Evolutionary conservation across 2,888 invertebrate species (phyloP), one percentile per base, ranked within the genome.

Genomic region (Abrostola triplasia): DNA sequence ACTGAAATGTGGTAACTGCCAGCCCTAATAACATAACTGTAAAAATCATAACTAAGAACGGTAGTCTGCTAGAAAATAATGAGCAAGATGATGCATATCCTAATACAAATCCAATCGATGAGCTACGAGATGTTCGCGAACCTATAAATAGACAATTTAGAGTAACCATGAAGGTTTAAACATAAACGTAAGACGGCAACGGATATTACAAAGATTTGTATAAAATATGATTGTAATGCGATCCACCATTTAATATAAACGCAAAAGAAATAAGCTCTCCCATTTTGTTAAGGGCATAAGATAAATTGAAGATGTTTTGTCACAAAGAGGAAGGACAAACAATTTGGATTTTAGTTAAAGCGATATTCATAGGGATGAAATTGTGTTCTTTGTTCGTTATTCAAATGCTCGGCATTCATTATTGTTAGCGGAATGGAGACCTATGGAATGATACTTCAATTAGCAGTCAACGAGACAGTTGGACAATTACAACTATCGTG

Each of bases 271-370:
- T 74, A 80, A 68, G 64, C 63, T 47, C 53, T 48, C 50, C 53
- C 63, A 48, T 64, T 67, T 64, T 67, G 61, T 73, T 67, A 75
- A 65, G 35, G 51, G 41, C 38, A 62, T 58, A 69, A 61, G 59
- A 70, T 65, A 70, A 70, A 77, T 80, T 64, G 61, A 47, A 65
- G 53, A 70, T 59, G 42, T 70, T 66, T 54, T 70, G 61, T 70
- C 70, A 74, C 66, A 77, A 73, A 68, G 41, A 38, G n/a, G 44
- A 77, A 80, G 59, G 67, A 73, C 62, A 64, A 77, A 73, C 77
- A 79, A 64, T 77, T 64, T 59, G 40, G 59, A 61, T 59, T 62
- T 66, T 64, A 64, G 50, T 51, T 52, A 72, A 67, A 73, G 48
- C 49, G 50, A 76, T 66, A 66, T 79, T 68, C 55, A 48, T 68